Conservation (phyloP, 2,113 vertebrate genomes). For the Leptosomus discolor region DNA sequence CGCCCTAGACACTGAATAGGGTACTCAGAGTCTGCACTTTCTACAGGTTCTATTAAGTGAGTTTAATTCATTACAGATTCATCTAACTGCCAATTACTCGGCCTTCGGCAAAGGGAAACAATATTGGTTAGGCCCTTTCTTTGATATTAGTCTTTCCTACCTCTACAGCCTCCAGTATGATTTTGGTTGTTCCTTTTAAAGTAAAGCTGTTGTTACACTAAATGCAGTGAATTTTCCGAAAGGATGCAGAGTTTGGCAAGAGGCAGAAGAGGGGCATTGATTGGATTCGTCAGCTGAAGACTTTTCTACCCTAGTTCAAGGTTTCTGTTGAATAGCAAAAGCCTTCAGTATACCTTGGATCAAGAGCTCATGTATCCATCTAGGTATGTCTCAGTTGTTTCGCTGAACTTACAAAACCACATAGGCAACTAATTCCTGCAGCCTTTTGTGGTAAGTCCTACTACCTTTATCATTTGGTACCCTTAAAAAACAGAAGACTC, state of each 20-base stretch:
- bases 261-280: neutral
- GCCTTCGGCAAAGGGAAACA: neutral
- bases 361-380: neutral
- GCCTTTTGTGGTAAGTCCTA: neutral
- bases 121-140: neutral
- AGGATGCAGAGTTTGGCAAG: neutral
- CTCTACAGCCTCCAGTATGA: neutral
- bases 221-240: neutral
- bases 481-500: neutral
- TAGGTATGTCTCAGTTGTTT: neutral
- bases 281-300: neutral
- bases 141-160: neutral
- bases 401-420: neutral
- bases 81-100: neutral
- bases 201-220: neutral
- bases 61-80: neutral
- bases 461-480: neutral
- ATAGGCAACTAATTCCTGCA: neutral
- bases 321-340: neutral
- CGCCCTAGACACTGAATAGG: fast-evolving
- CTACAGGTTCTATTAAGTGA: neutral
- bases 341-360: neutral
- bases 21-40: neutral
- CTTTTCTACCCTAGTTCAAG: neutral
- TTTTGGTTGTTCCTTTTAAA: neutral